Percentiles rank a stretch among this genome's conserved stretches.
phyloP scores from a whole-genome alignment of 2,888 invertebrate species.

The Lordiphosa fenestrarum region DNA sequence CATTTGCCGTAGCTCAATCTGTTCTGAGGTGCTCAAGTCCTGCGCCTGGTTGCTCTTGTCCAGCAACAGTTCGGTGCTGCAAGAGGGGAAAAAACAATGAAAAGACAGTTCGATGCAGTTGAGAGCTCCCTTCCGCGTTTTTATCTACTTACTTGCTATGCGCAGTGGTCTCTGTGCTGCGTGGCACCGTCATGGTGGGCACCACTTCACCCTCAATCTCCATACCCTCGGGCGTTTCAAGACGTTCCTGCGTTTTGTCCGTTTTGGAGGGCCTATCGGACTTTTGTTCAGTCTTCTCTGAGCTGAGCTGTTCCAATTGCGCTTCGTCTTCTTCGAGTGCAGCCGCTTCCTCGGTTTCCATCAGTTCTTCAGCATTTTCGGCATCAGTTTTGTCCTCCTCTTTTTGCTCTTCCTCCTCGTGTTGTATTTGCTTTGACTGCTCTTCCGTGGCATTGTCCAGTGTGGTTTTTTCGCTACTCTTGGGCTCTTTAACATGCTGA shows the following conservation, averaged over 20 bases:
- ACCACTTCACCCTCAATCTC: constrained; percentile 89
- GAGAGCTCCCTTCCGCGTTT: too few relatives aligned
- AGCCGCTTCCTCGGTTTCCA: constrained; percentile 81
- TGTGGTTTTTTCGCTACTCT: constrained; percentile 86
- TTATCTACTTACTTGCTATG: constrained; percentile 84
- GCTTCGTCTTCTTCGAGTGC: constrained; percentile 44
- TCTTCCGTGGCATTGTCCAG: constrained; percentile 90
- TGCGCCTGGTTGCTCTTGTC: constrained; percentile 65
- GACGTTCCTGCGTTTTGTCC: constrained; percentile 81
- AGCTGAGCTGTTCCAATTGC: constrained; percentile 75
- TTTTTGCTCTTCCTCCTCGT: constrained; percentile 83
- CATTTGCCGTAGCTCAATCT: constrained; percentile 74
- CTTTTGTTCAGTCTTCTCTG: constrained; percentile 81
- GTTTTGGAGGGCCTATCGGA: constrained; percentile 77
- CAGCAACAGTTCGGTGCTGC: constrained; percentile 74
- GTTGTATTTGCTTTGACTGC: constrained; percentile 84
- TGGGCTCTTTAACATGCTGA: constrained; percentile 91
- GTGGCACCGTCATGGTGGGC: constrained; percentile 84
- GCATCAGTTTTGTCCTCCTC: constrained; percentile 82
- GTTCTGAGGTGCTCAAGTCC: constrained; percentile 70
- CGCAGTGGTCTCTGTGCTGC: constrained; percentile 88
- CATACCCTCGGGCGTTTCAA: constrained; percentile 80
- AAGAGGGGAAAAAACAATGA: constrained; percentile 7
- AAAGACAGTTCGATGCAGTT: too few relatives aligned
- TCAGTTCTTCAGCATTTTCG: constrained; percentile 80